Percentiles rank a stretch among this genome's conserved stretches.
These are phyloP conservation scores for Amblyopsis rosae DNA, from an alignment of 2,113 vertebrate species.

Conservation along the genomic window DNA sequence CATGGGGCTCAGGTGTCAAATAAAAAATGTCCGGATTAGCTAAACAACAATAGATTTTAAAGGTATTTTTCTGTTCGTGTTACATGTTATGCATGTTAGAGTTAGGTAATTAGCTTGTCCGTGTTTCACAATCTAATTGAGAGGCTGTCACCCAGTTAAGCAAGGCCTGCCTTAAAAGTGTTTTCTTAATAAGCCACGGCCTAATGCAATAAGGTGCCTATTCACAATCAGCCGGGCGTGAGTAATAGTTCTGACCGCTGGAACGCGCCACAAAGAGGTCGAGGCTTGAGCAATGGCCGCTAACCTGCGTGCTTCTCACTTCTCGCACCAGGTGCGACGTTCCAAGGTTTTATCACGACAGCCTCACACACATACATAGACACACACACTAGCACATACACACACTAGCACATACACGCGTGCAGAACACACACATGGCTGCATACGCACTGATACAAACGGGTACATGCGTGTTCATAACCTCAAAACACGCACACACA, in stretches of 20 bases:
- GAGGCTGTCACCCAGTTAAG: conserved; percentile 78
- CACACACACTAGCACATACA: conserved; percentile 11
- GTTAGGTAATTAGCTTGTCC: conserved; percentile 62
- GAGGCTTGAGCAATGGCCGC: conserved; percentile 3
- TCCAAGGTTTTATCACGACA: conserved; percentile 10
- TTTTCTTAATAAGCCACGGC: conserved; percentile 79
- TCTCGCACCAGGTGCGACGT: conserved; percentile 17
- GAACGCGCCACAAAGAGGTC: conserved; percentile 34
- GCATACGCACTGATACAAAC: background rate
- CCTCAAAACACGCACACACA: conserved; percentile 24
- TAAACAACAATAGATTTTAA: conserved; percentile 51
- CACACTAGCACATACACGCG: conserved; percentile 42
- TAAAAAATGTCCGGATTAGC: conserved; percentile 45
- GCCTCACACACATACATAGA: conserved; percentile 14
- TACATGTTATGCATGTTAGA: conserved; percentile 11
- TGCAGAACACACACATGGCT: conserved; percentile 33
- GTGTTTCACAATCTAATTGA: conserved; percentile 74
- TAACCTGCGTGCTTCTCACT: conserved; percentile 4
- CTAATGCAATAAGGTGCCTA: conserved; percentile 81
- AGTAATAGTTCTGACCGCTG: conserved; percentile 49
- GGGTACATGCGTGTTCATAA: background rate
- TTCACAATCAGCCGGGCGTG: conserved; percentile 74
- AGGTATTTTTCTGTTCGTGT: conserved; percentile 45
- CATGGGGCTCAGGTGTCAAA: conserved; percentile 18
- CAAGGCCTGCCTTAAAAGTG: conserved; percentile 76